Base-by-base conservation (phyloP, 2,113 vertebrate genomes). In the Epinephelus cyanopodus region DNA sequence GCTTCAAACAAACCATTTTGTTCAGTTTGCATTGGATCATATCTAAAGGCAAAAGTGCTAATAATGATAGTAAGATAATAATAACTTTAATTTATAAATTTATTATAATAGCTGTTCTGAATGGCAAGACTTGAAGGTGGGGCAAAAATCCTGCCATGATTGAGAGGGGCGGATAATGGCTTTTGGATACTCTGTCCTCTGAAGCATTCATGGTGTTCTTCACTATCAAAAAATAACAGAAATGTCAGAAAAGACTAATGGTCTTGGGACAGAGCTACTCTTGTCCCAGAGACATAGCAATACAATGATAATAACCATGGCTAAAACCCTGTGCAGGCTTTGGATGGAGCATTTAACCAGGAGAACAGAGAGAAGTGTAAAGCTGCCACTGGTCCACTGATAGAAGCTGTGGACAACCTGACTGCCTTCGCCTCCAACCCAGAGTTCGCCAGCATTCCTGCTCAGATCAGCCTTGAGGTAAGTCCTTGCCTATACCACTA, bases 391-490 rank as follows among this genome's bases (percentile, higher is more conserved):
- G 96, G 96, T 2, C 98, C 98, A 19, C 96, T 99, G 69, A 97
- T 99, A 12, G 98, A 99, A 90, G 98, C 98, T 0, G 97, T 99
- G 90, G 98, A 99, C 89, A 99, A 99, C 85, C 96, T 99, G 70
- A 98, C 98, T 0, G 97, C 98, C 65, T 99, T 99, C 0, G 98
- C 98, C 21, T 97, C 98, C 88, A 99, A 99, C 92, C 98, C 98
- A 0, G 98, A 99, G 90, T 99, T 99, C 0, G 96, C 97, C 77
- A 99, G 98, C 0, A 90, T 99, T 79, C 98, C 97, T 39, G 98
- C 98, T 53, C 97, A 98, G 91, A 99, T 99, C 92, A 99, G 98
- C 87, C 96, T 95, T 0, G 98, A 99, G 96, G 98, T 99, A 81
- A 0, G 68, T 29, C 9, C 39, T 1, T n/a, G 21, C 15, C 19